Conservation (phyloP, 2,797 vertebrate genomes). For the Euthynnus affinis region DNA sequence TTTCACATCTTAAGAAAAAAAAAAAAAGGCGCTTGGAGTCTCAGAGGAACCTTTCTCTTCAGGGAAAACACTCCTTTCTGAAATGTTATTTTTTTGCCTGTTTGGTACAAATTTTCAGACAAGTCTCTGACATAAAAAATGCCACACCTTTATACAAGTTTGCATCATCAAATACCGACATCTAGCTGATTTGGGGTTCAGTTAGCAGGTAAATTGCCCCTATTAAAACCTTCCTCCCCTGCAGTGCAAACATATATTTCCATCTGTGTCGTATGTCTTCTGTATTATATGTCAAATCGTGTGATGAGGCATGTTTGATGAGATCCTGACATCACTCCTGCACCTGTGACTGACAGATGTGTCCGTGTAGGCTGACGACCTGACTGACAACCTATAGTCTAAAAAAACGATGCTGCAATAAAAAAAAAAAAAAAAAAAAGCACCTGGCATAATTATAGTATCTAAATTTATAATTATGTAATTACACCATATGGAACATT, state of each 20-base stretch:
- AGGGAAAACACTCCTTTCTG: slow-evolving; percentile 40
- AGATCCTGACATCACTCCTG: not conserved
- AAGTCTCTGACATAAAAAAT: slow-evolving; percentile 28
- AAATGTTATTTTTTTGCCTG: slow-evolving; percentile 39
- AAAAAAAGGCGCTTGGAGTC: slow-evolving; percentile 12
- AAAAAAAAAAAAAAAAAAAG: slow-evolving; percentile 45
- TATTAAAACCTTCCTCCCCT: not conserved
- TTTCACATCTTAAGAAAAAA: slow-evolving; percentile 46
- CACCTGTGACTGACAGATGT: slow-evolving; percentile 45
- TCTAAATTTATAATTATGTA: slow-evolving; percentile 27
- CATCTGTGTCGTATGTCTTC: not conserved
- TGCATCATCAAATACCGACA: not conserved
- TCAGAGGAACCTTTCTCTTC: slow-evolving; percentile 39
- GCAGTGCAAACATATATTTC: not conserved
- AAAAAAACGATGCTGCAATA: slow-evolving; percentile 12
- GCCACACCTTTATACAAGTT: not conserved
- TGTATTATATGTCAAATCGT: not conserved
- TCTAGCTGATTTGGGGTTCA: not conserved
- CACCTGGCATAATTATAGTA: slow-evolving; percentile 35
- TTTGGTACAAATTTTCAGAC: slow-evolving; percentile 16
- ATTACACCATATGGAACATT: slow-evolving; percentile 29
- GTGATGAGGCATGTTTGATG: not conserved
- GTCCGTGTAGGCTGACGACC: slow-evolving; percentile 1
- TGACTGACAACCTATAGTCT: slow-evolving; percentile 41
- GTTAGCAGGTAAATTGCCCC: not conserved